These are phyloP conservation scores for Agelastica alni DNA, from an alignment of 2,888 invertebrate genomes.

Conservation along the genomic window DNA sequence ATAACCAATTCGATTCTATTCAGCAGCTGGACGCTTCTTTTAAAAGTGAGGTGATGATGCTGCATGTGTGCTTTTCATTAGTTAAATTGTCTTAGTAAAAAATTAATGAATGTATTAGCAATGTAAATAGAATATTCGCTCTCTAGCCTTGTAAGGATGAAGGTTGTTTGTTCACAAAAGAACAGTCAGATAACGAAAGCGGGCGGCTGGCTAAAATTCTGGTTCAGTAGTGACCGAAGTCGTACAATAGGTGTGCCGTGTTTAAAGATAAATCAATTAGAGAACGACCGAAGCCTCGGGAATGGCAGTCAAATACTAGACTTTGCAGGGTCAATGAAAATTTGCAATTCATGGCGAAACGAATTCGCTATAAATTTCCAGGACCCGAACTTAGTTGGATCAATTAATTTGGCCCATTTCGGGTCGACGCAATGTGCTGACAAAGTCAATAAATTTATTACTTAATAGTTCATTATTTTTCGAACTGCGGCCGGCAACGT, in stretches of 20 bases:
- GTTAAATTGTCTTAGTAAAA: too few species aligned
- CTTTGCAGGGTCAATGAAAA: conserved; percentile 39
- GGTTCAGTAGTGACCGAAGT: not conserved
- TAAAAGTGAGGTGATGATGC: too few species aligned
- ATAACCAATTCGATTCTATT: too few species aligned
- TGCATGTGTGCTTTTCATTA: too few species aligned
- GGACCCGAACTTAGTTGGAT: conserved; percentile 48
- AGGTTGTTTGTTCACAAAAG: not conserved
- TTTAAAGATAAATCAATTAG: conserved; percentile 52
- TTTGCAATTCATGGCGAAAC: conserved; percentile 42
- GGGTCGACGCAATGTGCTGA: conserved; percentile 45
- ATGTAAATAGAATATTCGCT: too few species aligned
- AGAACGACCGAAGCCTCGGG: conserved; percentile 38
- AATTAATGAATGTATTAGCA: too few species aligned
- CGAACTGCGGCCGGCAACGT: conserved; percentile 29
- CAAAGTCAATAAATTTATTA: conserved; percentile 49
- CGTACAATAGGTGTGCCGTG: conserved; percentile 47
- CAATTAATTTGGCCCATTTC: conserved; percentile 50
- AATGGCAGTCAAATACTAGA: conserved; percentile 5
- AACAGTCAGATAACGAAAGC: not conserved
- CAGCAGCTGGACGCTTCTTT: too few species aligned
- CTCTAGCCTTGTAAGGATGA: not conserved
- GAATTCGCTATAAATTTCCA: conserved; percentile 46
- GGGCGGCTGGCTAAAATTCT: not conserved
- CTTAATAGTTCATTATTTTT: conserved; percentile 45